Percentiles rank a stretch among this genome's conserved stretches.
These are phyloP conservation scores for Drosophila anomalipes DNA, from an alignment of 2,888 invertebrate species.

Conservation along the genomic window DNA sequence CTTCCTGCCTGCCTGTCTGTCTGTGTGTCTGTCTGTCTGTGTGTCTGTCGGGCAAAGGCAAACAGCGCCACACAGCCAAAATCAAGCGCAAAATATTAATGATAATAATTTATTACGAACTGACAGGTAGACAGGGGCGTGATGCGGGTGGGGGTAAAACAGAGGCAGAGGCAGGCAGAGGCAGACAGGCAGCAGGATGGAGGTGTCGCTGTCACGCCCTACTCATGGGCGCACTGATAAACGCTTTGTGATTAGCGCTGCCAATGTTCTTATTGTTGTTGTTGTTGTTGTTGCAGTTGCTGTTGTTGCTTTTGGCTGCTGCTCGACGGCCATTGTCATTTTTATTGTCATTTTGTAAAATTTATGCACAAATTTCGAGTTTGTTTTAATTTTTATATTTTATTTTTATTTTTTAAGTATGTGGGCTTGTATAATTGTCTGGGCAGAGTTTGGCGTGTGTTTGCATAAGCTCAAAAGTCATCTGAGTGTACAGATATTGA, in stretches of 20 bases:
- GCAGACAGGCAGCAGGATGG: slow-evolving; percentile 5
- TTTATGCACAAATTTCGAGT: slow-evolving; percentile 63
- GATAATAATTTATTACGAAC: slow-evolving; percentile 73
- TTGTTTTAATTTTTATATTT: not conserved
- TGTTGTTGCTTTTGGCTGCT: slow-evolving; percentile 8
- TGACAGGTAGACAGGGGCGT: slow-evolving; percentile 63
- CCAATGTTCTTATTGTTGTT: slow-evolving; percentile 29
- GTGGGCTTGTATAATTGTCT: slow-evolving; percentile 53
- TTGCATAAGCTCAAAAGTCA: slow-evolving; percentile 29
- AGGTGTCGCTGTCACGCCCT: slow-evolving; percentile 43
- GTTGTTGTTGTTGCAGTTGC: slow-evolving; percentile 4
- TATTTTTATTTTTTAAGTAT: slow-evolving; percentile 35
- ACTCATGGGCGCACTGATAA: slow-evolving; percentile 55
- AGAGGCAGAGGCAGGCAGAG: not conserved
- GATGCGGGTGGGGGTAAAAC: not conserved
- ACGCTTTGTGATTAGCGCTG: slow-evolving; percentile 69
- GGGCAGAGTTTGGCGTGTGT: slow-evolving; percentile 6
- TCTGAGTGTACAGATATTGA: slow-evolving; percentile 1
- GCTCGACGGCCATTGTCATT: slow-evolving; percentile 53
- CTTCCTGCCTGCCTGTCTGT: slow-evolving; percentile 14
- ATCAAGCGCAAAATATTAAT: slow-evolving; percentile 75
- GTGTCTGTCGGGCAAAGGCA: slow-evolving; percentile 31
- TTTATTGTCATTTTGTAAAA: slow-evolving; percentile 68
- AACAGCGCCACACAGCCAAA: slow-evolving; percentile 44
- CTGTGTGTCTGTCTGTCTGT: slow-evolving; percentile 19